Evolutionary conservation across 2,113 vertebrate genomes (phyloP), one percentile per base, ranked within the genome.

Genomic region (Hippocampus mohnikei): DNA sequence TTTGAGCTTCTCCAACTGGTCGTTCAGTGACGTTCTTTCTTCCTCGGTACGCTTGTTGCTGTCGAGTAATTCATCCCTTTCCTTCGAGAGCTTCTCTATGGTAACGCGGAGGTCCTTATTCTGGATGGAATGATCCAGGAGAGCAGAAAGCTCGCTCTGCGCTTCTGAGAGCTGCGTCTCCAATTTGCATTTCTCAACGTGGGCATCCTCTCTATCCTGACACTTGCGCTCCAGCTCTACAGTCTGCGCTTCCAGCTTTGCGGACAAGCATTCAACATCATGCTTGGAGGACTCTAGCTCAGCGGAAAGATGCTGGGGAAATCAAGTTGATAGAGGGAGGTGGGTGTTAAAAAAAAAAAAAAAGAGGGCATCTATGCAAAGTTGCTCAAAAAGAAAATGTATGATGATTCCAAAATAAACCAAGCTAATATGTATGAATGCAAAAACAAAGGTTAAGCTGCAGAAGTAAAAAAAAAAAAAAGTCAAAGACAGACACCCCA

Each of bases 281-380:
- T 93, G 93, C 90, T 92, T 95, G 94, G 91, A 90, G 92, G 95
- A 92, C 75, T 94, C 93, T 95, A 98, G 94, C 89, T 95, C 90
- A 94, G 92, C 93, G 89, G 94, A 94, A 93, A 98, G 93, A 84
- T 93, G 95, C 97, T 98, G 93, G 85, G 33, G 63, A 90, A 92
- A 95, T 85, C 93, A 93, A 92, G 90, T 71, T 86, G 76, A 81
- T 86, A 78, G 70, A 66, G 82, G 91, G 88, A 77, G 91, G 90
- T 81, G 8, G 12, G 1, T 16, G 4, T 18, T 7, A 23, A n/a
- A 11, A 53, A 53, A 23, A 53, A 53, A n/a, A 11, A 56, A 18
- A 55, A 3, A 12, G 3, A 10, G 23, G n/a, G 88, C 83, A 91
- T 89, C 91, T 87, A 90, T 74, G n/a, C 46, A 67, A 50, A 53